Evolutionary conservation across 2,113 vertebrate genomes (phyloP), one percentile per base, ranked within the genome.

Genomic region (Nothoprocta pentlandii): DNA sequence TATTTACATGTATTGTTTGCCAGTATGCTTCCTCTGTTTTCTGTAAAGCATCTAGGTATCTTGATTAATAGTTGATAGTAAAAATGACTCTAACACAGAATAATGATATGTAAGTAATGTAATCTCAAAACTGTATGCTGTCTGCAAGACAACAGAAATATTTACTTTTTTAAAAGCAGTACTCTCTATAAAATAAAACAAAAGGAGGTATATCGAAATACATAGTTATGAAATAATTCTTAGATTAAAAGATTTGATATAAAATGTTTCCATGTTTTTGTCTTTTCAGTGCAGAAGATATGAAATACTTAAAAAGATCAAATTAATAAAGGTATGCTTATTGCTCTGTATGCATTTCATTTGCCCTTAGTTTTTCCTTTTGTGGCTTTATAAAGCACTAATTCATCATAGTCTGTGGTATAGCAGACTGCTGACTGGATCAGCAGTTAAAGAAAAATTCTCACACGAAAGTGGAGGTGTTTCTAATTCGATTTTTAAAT

Each of bases 1-100:
- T 91, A 94, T 87, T 71, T 94, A 51, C 34, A 67, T 80, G 74
- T 42, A 95, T 81, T 51, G 39, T 78, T 89, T 87, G 26, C 63
- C 22, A 8, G 21, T 89, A 36, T 88, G 30, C 59, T 87, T 78
- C 59, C 95, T 32, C 61, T 36, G 54, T 19, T 80, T 80, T 80
- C 42, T 91, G 28, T 86, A 34, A 66, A 86, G 44, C 51, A 47
- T 61, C 64, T 59, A 56, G 70, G 25, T 56, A 44, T 46, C 25
- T 97, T 67, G 69, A 46, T 62, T 83, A 30, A 83, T 90, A 47
- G 67, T 59, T 89, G 22, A 74, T 74, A 64, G 77, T 96, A 69
- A 32, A 47, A 93, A 91, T 46, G 93, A 92, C 90, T 78, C 53
- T 59, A 64, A 26, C 15, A 41, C 69, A 63, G 54, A 80, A 9